Percentiles rank a stretch among this genome's conserved stretches.
Conservation (phyloP, 2,888 invertebrate species). For the Acrobasis consociella region DNA sequence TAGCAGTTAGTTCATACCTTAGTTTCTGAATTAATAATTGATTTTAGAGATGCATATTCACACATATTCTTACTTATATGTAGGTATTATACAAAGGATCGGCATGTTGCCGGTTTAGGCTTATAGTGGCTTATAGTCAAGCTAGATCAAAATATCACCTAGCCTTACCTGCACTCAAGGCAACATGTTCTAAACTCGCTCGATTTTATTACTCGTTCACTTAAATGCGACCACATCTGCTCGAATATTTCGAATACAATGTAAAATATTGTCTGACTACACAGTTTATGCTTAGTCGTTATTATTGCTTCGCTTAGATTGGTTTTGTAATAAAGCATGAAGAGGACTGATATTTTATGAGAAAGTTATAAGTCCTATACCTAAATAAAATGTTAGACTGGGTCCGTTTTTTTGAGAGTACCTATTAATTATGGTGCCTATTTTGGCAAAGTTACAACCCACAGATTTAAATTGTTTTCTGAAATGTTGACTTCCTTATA, state of each 20-base stretch:
- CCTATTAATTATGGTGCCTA: too few relatives aligned
- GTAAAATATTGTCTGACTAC: neutral
- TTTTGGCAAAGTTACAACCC: too few relatives aligned
- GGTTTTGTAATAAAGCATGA: neutral
- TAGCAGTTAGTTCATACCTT: too few relatives aligned
- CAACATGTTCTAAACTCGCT: slow-evolving; percentile 1
- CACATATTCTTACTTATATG: too few relatives aligned
- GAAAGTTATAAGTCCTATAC: too few relatives aligned
- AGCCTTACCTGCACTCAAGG: neutral
- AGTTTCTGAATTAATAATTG: too few relatives aligned
- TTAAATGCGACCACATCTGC: slow-evolving; percentile 23
- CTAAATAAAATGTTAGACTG: too few relatives aligned
- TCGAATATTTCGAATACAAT: slow-evolving; percentile 4
- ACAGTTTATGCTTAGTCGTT: neutral
- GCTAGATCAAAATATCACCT: slow-evolving; percentile 1
- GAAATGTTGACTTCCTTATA: too few relatives aligned
- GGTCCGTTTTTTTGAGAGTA: too few relatives aligned
- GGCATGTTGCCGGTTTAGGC: neutral
- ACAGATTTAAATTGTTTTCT: too few relatives aligned
- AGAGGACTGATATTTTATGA: neutral
- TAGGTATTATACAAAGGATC: neutral
- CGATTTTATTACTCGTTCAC: slow-evolving; percentile 24
- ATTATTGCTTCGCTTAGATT: neutral
- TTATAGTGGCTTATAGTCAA: neutral
- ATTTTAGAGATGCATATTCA: too few relatives aligned